Percentiles rank a stretch among this genome's conserved stretches.
Evolutionary conservation across 2,113 vertebrate species (phyloP).

Genomic region (Pyxicephalus adspersus): DNA sequence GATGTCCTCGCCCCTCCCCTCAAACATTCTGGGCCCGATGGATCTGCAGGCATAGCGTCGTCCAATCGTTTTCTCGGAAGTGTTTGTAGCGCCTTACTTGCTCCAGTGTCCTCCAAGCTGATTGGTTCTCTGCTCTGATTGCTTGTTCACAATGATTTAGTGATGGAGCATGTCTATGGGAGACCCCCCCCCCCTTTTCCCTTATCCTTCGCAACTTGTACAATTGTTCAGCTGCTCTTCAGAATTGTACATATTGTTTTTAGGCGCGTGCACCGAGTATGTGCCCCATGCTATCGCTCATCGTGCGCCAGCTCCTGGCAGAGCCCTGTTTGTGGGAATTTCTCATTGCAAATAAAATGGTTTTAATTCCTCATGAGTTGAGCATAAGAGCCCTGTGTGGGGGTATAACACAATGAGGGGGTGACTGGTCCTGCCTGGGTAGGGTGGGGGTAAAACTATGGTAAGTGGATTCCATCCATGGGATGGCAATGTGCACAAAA

Average conservation of each 20-base stretch:
- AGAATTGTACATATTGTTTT: slow-evolving; percentile 47
- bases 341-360: slow-evolving; percentile 51
- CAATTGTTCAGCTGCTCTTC: slow-evolving; percentile 31
- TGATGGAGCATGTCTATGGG: not conserved
- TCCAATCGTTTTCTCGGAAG: not conserved
- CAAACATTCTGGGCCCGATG: too few relatives aligned
- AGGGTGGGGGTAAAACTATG: not conserved
- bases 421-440: not conserved
- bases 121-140: not conserved
- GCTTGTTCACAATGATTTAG: not conserved
- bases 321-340: slow-evolving; percentile 40
- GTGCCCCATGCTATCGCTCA: slow-evolving; percentile 33
- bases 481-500: too few relatives aligned
- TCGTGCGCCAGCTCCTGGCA: slow-evolving; percentile 41
- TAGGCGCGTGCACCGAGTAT: slow-evolving; percentile 8
- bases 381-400: not conserved
- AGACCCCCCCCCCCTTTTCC: not conserved
- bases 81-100: not conserved
- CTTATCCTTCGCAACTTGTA: slow-evolving; percentile 5
- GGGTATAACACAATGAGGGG: not conserved
- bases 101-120: not conserved
- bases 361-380: slow-evolving; percentile 42
- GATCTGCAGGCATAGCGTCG: too few relatives aligned
- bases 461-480: too few relatives aligned
- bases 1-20: too few relatives aligned